These are phyloP conservation scores for Coreoperca whiteheadi DNA, from an alignment of 2,113 vertebrate species.

Conservation along the genomic window DNA sequence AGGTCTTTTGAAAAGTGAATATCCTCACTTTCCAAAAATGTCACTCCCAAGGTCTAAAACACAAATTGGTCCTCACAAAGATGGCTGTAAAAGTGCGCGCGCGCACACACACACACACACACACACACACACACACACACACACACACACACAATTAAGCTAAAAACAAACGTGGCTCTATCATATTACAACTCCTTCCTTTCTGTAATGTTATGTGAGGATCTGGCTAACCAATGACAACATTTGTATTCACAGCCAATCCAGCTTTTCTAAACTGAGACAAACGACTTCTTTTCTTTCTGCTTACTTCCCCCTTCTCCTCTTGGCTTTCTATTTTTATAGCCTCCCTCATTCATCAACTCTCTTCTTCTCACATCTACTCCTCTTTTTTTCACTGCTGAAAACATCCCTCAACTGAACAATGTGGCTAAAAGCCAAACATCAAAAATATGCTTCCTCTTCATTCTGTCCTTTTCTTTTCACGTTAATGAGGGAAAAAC, in stretches of 20 bases:
- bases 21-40: too few species aligned
- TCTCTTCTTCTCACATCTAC: constrained; percentile 42
- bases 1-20: too few species aligned
- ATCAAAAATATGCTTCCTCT: constrained; percentile 56
- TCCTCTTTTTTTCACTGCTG: constrained; percentile 32
- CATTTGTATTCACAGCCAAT: constrained; percentile 58
- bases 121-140: constrained; percentile 5
- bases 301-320: constrained; percentile 38
- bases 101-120: constrained; percentile 1
- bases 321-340: constrained; percentile 68
- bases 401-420: constrained; percentile 62
- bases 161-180: constrained; percentile 12
- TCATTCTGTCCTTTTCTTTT: constrained; percentile 54
- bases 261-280: constrained; percentile 51
- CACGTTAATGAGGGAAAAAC: constrained; percentile 61
- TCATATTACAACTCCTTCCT: constrained; percentile 21
- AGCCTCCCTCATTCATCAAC: constrained; percentile 68
- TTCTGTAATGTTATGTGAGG: constrained; percentile 27
- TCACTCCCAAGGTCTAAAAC: too few species aligned
- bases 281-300: constrained; percentile 62
- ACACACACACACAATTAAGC: neutral
- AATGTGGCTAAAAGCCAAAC: constrained; percentile 54
- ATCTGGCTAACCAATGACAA: constrained; percentile 48
- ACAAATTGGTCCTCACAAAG: too few species aligned
- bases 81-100: too few species aligned